Percentiles rank a stretch among this genome's conserved stretches.
These are phyloP conservation scores for Lasioglossum morio DNA, from an alignment of 2,888 invertebrate genomes.

Conservation along the genomic window DNA sequence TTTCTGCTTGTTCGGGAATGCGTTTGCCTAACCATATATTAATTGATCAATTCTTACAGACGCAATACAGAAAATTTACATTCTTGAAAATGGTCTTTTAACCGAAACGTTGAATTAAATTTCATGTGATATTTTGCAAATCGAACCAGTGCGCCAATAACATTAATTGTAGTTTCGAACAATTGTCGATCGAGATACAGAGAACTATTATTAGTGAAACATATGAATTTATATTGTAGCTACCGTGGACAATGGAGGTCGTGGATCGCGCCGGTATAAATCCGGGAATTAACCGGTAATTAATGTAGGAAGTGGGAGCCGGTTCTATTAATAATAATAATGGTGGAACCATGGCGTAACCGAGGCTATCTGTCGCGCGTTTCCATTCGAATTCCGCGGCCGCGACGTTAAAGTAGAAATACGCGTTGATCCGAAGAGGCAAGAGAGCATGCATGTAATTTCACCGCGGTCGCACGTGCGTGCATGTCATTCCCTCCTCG, in stretches of 20 bases:
- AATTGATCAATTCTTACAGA: too few relatives aligned
- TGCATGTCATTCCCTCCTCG: constrained; percentile 54
- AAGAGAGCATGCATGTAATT: constrained; percentile 56
- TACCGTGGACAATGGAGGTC: neutral
- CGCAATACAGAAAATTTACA: too few relatives aligned
- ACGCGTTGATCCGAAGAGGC: constrained; percentile 43
- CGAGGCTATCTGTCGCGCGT: constrained; percentile 11
- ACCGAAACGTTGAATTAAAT: too few relatives aligned
- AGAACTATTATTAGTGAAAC: too few relatives aligned
- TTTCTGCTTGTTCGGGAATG: too few relatives aligned
- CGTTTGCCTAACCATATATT: too few relatives aligned
- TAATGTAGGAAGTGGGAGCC: neutral
- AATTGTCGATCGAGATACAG: too few relatives aligned
- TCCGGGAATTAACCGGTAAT: neutral
- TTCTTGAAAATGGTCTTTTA: too few relatives aligned
- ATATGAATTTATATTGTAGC: too few relatives aligned
- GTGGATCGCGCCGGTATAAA: neutral
- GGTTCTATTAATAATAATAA: constrained; percentile 4
- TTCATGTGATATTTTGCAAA: too few relatives aligned
- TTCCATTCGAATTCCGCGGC: constrained; percentile 32
- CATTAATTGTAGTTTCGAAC: too few relatives aligned
- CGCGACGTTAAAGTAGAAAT: constrained; percentile 40
- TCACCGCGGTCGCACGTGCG: constrained; percentile 59
- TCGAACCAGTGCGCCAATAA: too few relatives aligned
- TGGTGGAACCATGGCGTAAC: constrained; percentile 8